phyloP scores from a whole-genome alignment of 2,113 vertebrate genomes.

The Rhea americana region DNA sequence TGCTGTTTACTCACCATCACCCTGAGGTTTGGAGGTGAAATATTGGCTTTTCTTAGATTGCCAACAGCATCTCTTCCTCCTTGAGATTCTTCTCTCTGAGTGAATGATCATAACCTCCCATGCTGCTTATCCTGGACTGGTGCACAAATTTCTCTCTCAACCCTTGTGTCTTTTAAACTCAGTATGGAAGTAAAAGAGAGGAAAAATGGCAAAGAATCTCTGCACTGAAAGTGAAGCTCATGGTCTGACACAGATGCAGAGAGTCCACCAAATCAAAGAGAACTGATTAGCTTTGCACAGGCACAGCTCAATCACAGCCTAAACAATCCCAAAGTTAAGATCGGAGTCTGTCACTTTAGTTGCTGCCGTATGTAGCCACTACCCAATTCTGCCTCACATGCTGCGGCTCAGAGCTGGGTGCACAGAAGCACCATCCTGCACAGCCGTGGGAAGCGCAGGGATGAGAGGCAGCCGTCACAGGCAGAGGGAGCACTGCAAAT shows the following conservation, averaged over 20 bases:
- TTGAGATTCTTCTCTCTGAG: neutral
- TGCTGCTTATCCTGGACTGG: neutral
- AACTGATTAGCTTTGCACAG: slow-evolving; percentile 46
- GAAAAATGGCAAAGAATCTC: neutral
- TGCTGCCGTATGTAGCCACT: neutral
- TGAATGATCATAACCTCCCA: neutral
- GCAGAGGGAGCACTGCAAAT: neutral
- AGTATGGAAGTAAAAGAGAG: neutral
- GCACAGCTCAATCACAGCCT: neutral
- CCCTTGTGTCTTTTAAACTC: slow-evolving; percentile 15
- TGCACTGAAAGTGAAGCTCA: neutral
- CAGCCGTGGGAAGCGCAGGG: neutral
- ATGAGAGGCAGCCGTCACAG: neutral
- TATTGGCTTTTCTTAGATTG: neutral
- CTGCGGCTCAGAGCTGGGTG: neutral
- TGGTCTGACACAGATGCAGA: neutral
- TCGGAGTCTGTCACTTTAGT: neutral
- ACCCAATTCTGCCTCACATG: neutral
- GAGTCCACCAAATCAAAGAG: slow-evolving; percentile 43
- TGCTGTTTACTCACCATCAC: neutral
- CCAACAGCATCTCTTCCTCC: neutral
- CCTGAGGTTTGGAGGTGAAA: neutral
- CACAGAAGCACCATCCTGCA: neutral
- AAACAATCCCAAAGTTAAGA: slow-evolving; percentile 14
- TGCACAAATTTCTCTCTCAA: neutral